Evolutionary conservation across 1,140 invertebrate species (phyloP), one percentile per base, ranked within the genome.

Genomic region (Nasonia vitripennis): DNA sequence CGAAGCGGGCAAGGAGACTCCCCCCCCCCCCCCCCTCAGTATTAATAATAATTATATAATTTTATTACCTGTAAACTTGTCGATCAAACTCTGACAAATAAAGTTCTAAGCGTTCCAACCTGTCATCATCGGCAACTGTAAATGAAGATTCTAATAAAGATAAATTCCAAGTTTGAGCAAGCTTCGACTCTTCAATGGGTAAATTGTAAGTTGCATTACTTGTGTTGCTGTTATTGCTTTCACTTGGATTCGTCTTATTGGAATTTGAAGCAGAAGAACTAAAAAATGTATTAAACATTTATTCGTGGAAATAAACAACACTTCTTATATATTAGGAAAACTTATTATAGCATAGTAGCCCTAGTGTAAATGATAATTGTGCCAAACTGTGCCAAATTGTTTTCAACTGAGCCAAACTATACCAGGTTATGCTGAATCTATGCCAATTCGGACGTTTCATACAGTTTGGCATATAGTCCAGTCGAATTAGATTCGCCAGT

Each of bases 51-150:
- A 45, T 45, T 9, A 45, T 90, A 17, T 77, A 41, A 77, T 2
- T 78, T 27, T 86, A 85, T 85, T 87, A 95, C 94, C 95, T 94
- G 87, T 95, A 96, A 2, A 94, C 88, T 31, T 89, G 88, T 23
- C 91, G 86, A 86, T 93, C 91, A 74, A 93, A 93, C 86, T 93
- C 91, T 27, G 89, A 88, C 23, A 92, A 86, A 48, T 91, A 91
- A 83, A 90, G 90, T 74, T 92, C 91, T 0, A 91, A 86, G 11
- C 80, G 75, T 62, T 92, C 89, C 2, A 87, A 41, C 85, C 78
- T 89, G 31, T 92, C 90, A 0, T 91, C 89, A 0, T 92, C 91
- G 41, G 14, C 11, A 41, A 7, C 20, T 20, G 23, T 31, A 10
- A 45, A 37, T 75, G 34, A 75, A 17, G 14, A 75, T 75, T 75